Evolutionary conservation across 2,888 invertebrate species (phyloP), one percentile per base, ranked within the genome.

Genomic region (Gymnoscelis rufifasciata): DNA sequence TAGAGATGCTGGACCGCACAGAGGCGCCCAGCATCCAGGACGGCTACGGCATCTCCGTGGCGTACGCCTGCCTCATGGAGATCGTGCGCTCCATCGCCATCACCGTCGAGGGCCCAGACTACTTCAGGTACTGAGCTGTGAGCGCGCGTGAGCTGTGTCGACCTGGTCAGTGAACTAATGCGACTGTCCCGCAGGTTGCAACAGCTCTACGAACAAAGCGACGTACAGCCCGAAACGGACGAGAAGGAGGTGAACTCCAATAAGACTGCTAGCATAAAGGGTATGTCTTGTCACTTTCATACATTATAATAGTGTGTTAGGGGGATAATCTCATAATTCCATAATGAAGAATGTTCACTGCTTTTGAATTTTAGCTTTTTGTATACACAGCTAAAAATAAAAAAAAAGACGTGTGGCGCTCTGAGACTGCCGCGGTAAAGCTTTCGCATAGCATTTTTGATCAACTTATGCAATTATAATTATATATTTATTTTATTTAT

Each of bases 41-140:
- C 56, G 98, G 99, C 0, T 99, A 99, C 82, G 97, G 98, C 3
- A 94, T 99, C 50, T 98, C 98, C 0, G 92, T 99, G 29, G 97
- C 98, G 0, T 98, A 97, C 81, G 95, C 96, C 3, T 96, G 97
- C 73, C 90, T 99, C 31, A 89, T 98, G 72, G 98, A 98, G 77
- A 93, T 97, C 56, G 95, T 98, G 40, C 91, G 96, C 5, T 97
- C 95, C 6, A 92, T 95, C 58, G 93, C 94, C 27, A 90, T 93
- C 62, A 93, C 92, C 14, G 92, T 94, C 51, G 89, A 91, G 66
- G 90, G 92, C 31, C 86, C 89, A 0, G 90, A 90, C 44, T 88
- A 88, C 44, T 83, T 82, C 59, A 79, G 82, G 81, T n/a, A n/a
- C n/a, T n/a, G n/a, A n/a, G n/a, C n/a, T n/a, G n/a, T 84, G 54